These are phyloP conservation scores for Gila orcuttii DNA, from an alignment of 2,113 vertebrate genomes.

Conservation along the genomic window DNA sequence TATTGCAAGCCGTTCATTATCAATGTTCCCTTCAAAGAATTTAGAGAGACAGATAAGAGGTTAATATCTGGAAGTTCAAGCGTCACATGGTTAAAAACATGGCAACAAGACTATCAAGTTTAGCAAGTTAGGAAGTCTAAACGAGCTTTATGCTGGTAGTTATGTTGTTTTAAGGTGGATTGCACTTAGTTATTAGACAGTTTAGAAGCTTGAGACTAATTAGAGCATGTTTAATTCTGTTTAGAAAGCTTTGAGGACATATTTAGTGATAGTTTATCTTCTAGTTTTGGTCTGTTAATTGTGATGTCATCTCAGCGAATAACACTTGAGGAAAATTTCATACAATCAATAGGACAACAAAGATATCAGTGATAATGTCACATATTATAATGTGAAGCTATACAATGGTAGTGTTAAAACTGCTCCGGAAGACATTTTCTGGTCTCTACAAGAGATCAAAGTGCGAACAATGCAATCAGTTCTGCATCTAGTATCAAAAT, in stretches of 20 bases:
- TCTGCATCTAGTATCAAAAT: constrained; percentile 7
- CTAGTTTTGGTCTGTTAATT: constrained; percentile 52
- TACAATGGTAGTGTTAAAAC: constrained; percentile 23
- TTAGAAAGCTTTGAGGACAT: constrained; percentile 76
- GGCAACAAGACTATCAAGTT: constrained; percentile 76
- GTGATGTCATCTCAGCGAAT: constrained; percentile 61
- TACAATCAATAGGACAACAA: constrained; percentile 60
- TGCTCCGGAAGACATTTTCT: constrained; percentile 64
- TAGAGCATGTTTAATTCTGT: constrained; percentile 80
- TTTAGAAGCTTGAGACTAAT: constrained; percentile 71
- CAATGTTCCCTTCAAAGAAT: constrained; percentile 99
- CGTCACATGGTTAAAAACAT: constrained; percentile 85
- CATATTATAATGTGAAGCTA: constrained; percentile 50
- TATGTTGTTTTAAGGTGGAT: constrained; percentile 71
- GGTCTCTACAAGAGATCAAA: constrained; percentile 27
- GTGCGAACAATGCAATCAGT: constrained; percentile 33
- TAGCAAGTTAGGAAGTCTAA: constrained; percentile 79
- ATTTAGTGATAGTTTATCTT: constrained; percentile 74
- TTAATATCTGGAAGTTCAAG: constrained; percentile 88
- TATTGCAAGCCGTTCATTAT: constrained; percentile 99
- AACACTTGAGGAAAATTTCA: constrained; percentile 58
- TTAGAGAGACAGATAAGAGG: constrained; percentile 94
- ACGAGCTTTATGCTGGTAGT: constrained; percentile 74
- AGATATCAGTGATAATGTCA: constrained; percentile 37
- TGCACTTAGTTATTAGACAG: constrained; percentile 73